These are phyloP conservation scores for Amorpha juglandis DNA, from an alignment of 2,888 invertebrate genomes.

Conservation along the genomic window DNA sequence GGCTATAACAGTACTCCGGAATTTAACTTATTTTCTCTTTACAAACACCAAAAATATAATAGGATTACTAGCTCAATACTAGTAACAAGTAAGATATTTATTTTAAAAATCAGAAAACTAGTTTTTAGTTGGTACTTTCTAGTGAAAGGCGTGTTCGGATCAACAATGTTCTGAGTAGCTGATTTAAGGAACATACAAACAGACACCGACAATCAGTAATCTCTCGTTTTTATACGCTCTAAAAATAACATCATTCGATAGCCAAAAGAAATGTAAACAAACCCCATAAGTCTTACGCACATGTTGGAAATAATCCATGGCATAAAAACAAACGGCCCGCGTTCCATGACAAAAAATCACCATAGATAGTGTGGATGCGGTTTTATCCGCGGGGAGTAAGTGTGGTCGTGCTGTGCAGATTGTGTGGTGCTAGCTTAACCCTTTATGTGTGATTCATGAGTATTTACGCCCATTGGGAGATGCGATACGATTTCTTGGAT, in stretches of 20 bases:
- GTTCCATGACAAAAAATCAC: constrained; percentile 51
- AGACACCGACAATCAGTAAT: background rate
- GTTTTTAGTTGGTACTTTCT: too few species aligned
- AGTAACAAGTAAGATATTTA: too few species aligned
- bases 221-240: background rate
- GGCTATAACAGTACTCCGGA: too few species aligned
- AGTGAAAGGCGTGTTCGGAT: too few species aligned
- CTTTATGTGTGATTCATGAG: constrained; percentile 4
- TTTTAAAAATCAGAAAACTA: too few species aligned
- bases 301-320: constrained; percentile 49
- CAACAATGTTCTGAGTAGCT: too few species aligned
- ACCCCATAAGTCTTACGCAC: constrained; percentile 9
- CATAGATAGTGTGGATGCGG: constrained; percentile 36
- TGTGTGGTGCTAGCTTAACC: constrained; percentile 2
- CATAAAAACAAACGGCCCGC: constrained; percentile 66
- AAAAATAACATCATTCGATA: constrained; percentile 8
- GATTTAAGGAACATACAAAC: too few species aligned
- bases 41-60: too few species aligned
- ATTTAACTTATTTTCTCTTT: too few species aligned
- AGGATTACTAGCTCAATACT: too few species aligned
- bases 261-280: background rate
- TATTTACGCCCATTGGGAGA: background rate
- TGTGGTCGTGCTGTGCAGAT: background rate
- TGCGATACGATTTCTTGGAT: background rate
- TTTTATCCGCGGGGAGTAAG: constrained; percentile 1